phyloP scores from a whole-genome alignment of 2,797 vertebrate species.

The Lates japonicus region DNA sequence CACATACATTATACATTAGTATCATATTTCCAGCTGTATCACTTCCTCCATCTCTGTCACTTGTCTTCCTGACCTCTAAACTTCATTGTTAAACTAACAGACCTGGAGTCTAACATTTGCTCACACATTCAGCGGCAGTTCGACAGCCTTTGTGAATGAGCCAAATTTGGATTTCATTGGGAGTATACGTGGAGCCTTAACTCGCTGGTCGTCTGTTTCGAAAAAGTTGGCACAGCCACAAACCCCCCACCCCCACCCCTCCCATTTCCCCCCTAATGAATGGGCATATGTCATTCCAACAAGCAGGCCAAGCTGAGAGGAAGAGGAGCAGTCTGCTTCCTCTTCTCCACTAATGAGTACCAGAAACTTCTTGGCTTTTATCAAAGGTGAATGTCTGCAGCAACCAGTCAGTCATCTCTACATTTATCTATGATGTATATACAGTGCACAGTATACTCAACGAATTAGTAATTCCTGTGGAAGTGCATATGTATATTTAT shows the following conservation, averaged over 20 bases:
- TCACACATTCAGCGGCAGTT: constrained; percentile 23
- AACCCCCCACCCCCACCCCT: constrained; percentile 5
- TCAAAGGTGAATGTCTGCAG: constrained; percentile 40
- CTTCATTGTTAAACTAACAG: constrained; percentile 26
- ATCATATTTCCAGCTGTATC: constrained; percentile 3
- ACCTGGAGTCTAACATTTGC: constrained; percentile 35
- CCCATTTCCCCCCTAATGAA: constrained; percentile 59
- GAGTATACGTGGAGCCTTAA: constrained; percentile 28
- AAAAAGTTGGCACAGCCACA: constrained; percentile 52
- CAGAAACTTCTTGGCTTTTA: constrained; percentile 59
- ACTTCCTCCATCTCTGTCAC: neutral
- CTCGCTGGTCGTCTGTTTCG: constrained; percentile 44
- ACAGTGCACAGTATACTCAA: neutral
- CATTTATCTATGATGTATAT: neutral
- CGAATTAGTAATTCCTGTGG: neutral
- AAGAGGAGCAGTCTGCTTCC: constrained; percentile 62
- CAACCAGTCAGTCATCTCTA: constrained; percentile 19
- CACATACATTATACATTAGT: neutral
- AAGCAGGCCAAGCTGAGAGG: constrained; percentile 58
- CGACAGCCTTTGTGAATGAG: constrained; percentile 39
- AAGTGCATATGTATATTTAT: neutral
- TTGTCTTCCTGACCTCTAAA: constrained; percentile 1
- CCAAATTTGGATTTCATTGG: constrained; percentile 44
- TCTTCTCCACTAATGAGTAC: constrained; percentile 57
- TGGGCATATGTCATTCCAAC: constrained; percentile 60